A percentile compares a stretch with the other conserved stretches of the same genome.
These are phyloP conservation scores for Pararge aegeria DNA, from an alignment of 1,140 invertebrate species.

Conservation along the genomic window DNA sequence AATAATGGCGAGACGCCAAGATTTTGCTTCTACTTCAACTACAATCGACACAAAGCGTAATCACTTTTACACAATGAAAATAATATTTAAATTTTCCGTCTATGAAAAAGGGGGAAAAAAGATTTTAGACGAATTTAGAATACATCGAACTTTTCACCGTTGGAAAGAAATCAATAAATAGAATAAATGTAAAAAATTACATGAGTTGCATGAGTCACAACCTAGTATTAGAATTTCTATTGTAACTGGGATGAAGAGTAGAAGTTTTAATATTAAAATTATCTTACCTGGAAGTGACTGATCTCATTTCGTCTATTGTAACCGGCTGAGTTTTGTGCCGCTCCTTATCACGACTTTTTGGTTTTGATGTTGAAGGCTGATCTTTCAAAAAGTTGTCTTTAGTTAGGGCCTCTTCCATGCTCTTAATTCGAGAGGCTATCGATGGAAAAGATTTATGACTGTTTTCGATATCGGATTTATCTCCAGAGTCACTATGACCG, in stretches of 20 bases:
- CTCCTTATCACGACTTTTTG: constrained; percentile 77
- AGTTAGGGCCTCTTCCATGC: constrained; percentile 72
- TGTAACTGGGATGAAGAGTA: background rate
- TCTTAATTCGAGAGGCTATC: constrained; percentile 74
- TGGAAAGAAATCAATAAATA: no score
- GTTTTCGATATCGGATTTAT: constrained; percentile 34
- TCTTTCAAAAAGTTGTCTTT: constrained; percentile 57
- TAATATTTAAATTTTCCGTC: constrained; percentile 6
- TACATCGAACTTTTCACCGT: no score
- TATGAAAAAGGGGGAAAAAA: background rate
- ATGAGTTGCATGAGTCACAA: constrained; percentile 9
- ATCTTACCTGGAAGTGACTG: constrained; percentile 78
- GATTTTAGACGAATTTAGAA: background rate
- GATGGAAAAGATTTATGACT: constrained; percentile 67
- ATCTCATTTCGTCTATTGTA: constrained; percentile 82
- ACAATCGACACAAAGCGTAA: constrained; percentile 54
- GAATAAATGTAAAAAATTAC: no score
- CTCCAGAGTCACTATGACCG: constrained; percentile 40
- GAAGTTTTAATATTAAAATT: constrained; percentile 10
- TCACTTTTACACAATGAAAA: constrained; percentile 56
- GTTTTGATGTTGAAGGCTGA: constrained; percentile 55
- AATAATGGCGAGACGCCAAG: constrained; percentile 72
- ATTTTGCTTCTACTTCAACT: constrained; percentile 42
- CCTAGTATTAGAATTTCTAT: constrained; percentile 12
- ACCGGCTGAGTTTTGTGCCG: constrained; percentile 85